Percentiles rank a stretch among this genome's conserved stretches.
These are phyloP conservation scores for Drosophila melanica DNA, from an alignment of 1,140 invertebrate genomes.

Conservation along the genomic window DNA sequence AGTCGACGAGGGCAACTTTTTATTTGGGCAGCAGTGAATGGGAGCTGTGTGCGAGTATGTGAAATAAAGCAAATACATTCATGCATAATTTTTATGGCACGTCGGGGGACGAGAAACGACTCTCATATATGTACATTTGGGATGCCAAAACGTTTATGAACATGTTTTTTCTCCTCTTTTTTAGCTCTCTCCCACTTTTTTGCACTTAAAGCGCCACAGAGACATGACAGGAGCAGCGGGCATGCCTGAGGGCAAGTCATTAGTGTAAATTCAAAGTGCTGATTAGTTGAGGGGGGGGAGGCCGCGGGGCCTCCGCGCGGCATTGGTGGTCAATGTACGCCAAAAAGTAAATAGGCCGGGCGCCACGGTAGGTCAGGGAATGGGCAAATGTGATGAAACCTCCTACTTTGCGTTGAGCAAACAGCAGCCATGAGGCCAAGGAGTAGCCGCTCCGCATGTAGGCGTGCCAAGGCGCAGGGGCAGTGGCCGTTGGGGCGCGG, in stretches of 20 bases:
- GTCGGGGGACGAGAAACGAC: slow-evolving; percentile 50
- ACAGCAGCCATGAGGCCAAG: slow-evolving; percentile 24
- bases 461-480: not conserved
- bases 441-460: not conserved
- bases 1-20: slow-evolving; percentile 72
- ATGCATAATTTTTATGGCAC: slow-evolving; percentile 79
- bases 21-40: slow-evolving; percentile 71
- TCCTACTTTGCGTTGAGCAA: slow-evolving; percentile 48
- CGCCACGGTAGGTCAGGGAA: slow-evolving; percentile 64
- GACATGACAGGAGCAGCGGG: not conserved
- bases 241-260: slow-evolving; percentile 55
- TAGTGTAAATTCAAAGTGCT: slow-evolving; percentile 75
- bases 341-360: slow-evolving; percentile 73
- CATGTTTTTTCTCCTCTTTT: slow-evolving; percentile 37
- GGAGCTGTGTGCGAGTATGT: slow-evolving; percentile 31
- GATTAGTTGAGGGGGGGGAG: slow-evolving; percentile 53
- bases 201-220: slow-evolving; percentile 57
- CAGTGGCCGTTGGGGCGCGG: not conserved
- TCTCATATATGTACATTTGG: slow-evolving; percentile 60
- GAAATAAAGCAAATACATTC: slow-evolving; percentile 76
- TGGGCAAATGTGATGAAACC: slow-evolving; percentile 37
- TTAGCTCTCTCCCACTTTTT: slow-evolving; percentile 19
- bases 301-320: slow-evolving; percentile 2
- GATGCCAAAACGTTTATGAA: slow-evolving; percentile 80
- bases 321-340: slow-evolving; percentile 70